A percentile compares a stretch with the other conserved stretches of the same genome.
These are phyloP conservation scores for Agrochola lychnidis DNA, from an alignment of 2,888 invertebrate genomes.

Conservation along the genomic window DNA sequence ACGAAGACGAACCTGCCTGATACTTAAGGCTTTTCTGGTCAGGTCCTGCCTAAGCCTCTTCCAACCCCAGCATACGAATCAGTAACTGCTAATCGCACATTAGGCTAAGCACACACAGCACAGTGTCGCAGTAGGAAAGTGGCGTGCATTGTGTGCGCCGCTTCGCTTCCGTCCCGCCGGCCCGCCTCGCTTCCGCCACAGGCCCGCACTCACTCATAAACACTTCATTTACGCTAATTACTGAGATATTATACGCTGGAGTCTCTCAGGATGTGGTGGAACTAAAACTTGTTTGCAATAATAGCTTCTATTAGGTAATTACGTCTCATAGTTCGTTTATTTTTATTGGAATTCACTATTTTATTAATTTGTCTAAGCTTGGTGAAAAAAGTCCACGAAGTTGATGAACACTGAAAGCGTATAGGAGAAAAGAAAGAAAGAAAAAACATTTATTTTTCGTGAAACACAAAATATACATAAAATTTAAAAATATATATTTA, in stretches of 20 bases:
- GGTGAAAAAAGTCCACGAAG: background rate
- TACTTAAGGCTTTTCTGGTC: background rate
- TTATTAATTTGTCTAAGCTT: background rate
- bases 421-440: too few relatives aligned
- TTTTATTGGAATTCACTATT: background rate
- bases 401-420: background rate
- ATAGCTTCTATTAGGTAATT: background rate
- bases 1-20: too few relatives aligned
- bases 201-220: conserved; percentile 62
- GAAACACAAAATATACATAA: too few relatives aligned
- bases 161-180: conserved; percentile 62
- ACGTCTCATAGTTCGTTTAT: background rate
- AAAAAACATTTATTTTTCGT: too few relatives aligned
- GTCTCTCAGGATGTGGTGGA: conserved; percentile 25
- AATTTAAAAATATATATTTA: too few relatives aligned
- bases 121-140: conserved; percentile 54
- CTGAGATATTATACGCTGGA: conserved; percentile 20
- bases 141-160: conserved; percentile 52
- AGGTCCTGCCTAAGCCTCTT: background rate
- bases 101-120: conserved; percentile 41
- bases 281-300: conserved; percentile 7
- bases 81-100: conserved; percentile 34
- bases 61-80: background rate
- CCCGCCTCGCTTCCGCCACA: conserved; percentile 65
- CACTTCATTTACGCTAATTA: conserved; percentile 49